phyloP scores from a whole-genome alignment of 1,140 invertebrate species.

The Laupala kohalensis region DNA sequence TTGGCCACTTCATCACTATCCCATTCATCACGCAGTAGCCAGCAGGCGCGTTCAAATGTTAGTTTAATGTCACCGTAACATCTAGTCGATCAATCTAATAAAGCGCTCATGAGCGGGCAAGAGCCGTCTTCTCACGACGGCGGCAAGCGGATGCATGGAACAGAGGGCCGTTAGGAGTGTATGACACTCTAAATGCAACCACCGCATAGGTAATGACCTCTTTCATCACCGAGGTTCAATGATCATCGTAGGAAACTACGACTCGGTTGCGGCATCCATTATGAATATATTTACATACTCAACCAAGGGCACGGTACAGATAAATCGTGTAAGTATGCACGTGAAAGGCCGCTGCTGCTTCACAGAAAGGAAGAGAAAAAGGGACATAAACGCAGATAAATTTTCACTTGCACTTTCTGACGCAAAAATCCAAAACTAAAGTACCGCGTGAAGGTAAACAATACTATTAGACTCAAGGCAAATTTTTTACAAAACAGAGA shows the following conservation, averaged over 20 bases:
- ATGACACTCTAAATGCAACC: not conserved
- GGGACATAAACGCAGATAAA: too few relatives aligned
- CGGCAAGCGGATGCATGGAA: not conserved
- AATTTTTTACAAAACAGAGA: too few relatives aligned
- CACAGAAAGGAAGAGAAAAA: not conserved
- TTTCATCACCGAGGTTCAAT: not conserved
- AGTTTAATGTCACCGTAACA: not conserved
- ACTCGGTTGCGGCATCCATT: not conserved
- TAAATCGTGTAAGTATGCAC: not conserved
- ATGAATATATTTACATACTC: not conserved
- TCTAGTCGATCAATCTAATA: not conserved
- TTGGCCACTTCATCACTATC: too few relatives aligned
- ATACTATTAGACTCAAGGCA: too few relatives aligned
- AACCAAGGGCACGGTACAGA: not conserved
- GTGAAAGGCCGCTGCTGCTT: not conserved
- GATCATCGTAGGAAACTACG: not conserved
- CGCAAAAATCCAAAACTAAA: too few relatives aligned
- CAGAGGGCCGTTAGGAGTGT: not conserved
- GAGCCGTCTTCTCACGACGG: too few relatives aligned
- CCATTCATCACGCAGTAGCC: too few relatives aligned
- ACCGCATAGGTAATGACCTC: not conserved
- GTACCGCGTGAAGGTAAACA: too few relatives aligned
- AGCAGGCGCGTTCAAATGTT: too few relatives aligned
- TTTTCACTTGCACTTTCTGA: too few relatives aligned
- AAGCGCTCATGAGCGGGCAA: not conserved